Evolutionary conservation across 1,140 invertebrate species (phyloP).

Genomic region (Armadillidium nasatum): DNA sequence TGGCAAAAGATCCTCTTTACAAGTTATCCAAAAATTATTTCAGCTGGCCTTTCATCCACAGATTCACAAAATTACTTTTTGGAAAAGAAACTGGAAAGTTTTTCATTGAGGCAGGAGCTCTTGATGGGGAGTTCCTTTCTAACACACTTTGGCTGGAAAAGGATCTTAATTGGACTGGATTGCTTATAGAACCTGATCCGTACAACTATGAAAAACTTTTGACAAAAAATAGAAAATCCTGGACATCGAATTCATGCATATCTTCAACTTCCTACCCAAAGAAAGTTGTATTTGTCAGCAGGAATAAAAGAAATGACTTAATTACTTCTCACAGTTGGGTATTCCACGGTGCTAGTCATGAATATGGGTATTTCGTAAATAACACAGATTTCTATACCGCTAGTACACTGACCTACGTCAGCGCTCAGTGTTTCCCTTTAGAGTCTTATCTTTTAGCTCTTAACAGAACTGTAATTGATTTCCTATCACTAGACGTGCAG

Average conservation of each 20-base stretch:
- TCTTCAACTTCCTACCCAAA: not conserved
- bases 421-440: slow-evolving; percentile 8
- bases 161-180: not conserved
- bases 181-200: not conserved
- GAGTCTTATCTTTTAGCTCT: slow-evolving; percentile 1
- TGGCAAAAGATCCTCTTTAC: not conserved
- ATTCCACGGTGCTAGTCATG: not conserved
- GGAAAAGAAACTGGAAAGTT: not conserved
- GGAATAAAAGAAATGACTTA: not conserved
- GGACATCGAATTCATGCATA: not conserved
- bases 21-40: not conserved
- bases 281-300: not conserved
- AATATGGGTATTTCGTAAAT: not conserved
- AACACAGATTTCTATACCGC: too few species aligned
- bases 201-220: not conserved
- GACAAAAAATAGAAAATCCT: not conserved
- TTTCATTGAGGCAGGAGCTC: slow-evolving; percentile 3
- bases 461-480: not conserved
- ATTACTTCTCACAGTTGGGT: not conserved
- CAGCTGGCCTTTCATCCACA: not conserved
- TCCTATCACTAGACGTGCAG: not conserved
- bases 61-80: not conserved
- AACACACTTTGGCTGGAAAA: not conserved
- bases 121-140: slow-evolving; percentile 6
- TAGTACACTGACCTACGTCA: not conserved